phyloP scores from a whole-genome alignment of 2,797 vertebrate species.

The Propithecus perrieri region DNA sequence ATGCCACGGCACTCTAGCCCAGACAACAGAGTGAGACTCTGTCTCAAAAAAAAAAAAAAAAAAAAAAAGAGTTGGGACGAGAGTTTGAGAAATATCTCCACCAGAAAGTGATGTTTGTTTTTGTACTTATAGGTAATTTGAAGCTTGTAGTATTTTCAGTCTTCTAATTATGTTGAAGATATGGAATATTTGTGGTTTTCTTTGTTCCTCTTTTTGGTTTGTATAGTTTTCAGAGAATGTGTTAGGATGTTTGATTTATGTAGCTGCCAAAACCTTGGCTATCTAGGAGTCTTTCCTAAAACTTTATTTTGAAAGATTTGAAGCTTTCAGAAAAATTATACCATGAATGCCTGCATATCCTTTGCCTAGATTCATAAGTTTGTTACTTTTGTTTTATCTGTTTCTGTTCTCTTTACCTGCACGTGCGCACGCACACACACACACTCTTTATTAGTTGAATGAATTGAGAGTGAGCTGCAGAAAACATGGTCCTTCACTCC shows the following conservation, averaged over 20 bases:
- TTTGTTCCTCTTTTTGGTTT: background rate
- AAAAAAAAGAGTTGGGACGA: background rate
- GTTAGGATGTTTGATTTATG: background rate
- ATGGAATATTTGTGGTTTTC: background rate
- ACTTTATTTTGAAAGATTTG: background rate
- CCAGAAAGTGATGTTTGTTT: slow-evolving; percentile 9
- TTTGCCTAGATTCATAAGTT: background rate
- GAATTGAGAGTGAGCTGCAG: background rate
- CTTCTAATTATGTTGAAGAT: background rate
- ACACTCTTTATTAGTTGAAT: background rate
- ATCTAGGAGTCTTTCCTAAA: background rate
- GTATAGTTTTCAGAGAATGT: background rate
- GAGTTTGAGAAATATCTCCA: background rate
- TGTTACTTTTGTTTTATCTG: slow-evolving; percentile 1
- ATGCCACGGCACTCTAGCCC: too few relatives aligned
- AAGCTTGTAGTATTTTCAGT: slow-evolving; percentile 4
- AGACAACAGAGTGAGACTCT: too few relatives aligned
- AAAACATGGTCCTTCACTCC: background rate
- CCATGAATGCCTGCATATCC: background rate
- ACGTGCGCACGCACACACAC: background rate
- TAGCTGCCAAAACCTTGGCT: background rate
- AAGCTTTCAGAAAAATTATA: background rate
- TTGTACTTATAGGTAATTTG: background rate
- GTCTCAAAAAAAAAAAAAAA: too few relatives aligned
- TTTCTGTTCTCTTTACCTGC: background rate